Evolutionary conservation across 2,113 vertebrate genomes (phyloP), one percentile per base, ranked within the genome.

Genomic region (Boleophthalmus pectinirostris): DNA sequence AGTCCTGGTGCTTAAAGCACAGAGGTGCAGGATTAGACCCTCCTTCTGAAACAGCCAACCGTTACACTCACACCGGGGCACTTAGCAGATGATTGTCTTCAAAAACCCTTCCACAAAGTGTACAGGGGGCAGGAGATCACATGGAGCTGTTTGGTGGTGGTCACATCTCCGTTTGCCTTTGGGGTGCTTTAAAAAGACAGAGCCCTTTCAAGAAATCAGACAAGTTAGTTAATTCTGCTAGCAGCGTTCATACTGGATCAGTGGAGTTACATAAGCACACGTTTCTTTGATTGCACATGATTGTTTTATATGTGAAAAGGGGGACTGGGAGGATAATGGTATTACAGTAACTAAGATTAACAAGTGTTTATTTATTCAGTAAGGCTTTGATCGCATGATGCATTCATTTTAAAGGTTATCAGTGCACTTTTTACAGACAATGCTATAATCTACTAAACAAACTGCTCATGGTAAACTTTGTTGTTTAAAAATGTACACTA

Each of bases 201-300:
- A 38, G 46, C 0, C 12, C 69, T 38, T 70, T 70, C 21, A 75
- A 47, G 29, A 57, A 73, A 58, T 76, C 64, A 47, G 7, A 18
- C 68, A 56, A 78, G 65, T 77, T 46, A 23, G 45, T 66, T 79
- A 75, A 86, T 81, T 70, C 77, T 72, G 33, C 73, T 71, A 78
- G 83, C 82, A 74, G 79, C 57, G 79, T 78, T 88, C 84, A 84
- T 70, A 57, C 78, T 79, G 43, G 65, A 70, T 69, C 77, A 46
- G 75, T 13, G 23, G 49, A 72, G 25, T 57, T 67, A 18, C 35
- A 72, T n/a, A 66, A 69, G 24, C 1, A 16, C 58, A 72, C 11
- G 18, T 51, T 43, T 54, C 23, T 63, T 23, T 16, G 21, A 3
- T 35, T 18, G 56, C 70, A 64, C 38, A 49, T 2, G 21, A 24